Evolutionary conservation across 2,797 vertebrate species (phyloP).

Genomic region (Enoplosus armatus): DNA sequence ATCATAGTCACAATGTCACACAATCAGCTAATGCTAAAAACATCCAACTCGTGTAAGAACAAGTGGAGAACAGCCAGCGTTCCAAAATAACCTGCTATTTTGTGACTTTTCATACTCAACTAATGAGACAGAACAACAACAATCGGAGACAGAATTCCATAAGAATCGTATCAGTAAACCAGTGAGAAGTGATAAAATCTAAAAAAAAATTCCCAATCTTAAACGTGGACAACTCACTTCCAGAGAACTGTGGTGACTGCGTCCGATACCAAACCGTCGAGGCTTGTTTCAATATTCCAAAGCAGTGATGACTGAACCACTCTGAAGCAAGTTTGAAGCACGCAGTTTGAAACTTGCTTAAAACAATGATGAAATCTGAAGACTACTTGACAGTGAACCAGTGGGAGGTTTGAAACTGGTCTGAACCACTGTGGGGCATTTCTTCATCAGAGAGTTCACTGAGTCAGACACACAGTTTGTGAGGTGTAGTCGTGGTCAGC

Average conservation of each 20-base stretch:
- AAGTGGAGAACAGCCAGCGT: accelerated
- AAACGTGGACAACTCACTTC: not conserved
- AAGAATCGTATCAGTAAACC: not conserved
- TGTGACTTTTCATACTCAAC: not conserved
- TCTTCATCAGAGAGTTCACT: too few relatives aligned
- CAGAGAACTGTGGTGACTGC: not conserved
- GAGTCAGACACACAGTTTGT: too few relatives aligned
- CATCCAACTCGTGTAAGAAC: not conserved
- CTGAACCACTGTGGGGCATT: too few relatives aligned
- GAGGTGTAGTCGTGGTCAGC: too few relatives aligned
- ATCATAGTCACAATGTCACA: not conserved
- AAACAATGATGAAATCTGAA: not conserved
- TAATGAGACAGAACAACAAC: not conserved
- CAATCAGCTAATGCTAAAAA: too few relatives aligned
- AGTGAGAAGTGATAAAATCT: not conserved
- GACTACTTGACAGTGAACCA: not conserved
- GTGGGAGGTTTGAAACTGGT: not conserved
- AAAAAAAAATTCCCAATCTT: too few relatives aligned
- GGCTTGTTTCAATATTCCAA: not conserved
- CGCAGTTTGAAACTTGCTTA: not conserved
- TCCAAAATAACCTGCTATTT: not conserved
- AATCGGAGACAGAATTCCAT: not conserved
- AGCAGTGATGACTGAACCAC: not conserved
- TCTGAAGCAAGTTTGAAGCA: not conserved
- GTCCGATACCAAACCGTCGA: too few relatives aligned